phyloP scores from a whole-genome alignment of 2,113 vertebrate genomes.

The Hystrix cristata region DNA sequence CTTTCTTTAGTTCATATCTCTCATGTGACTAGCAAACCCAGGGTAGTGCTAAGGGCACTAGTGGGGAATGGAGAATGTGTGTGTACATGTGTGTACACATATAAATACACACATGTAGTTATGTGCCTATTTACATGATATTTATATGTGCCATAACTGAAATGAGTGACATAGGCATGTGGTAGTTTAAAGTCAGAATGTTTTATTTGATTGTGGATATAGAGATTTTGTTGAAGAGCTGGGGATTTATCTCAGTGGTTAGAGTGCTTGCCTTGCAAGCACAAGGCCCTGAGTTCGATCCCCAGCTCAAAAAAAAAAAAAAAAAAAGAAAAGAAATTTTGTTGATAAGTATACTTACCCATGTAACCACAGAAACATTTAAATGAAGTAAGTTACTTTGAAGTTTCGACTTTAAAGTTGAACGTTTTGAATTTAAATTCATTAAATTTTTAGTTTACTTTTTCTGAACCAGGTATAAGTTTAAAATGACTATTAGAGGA shows the following conservation, averaged over 20 bases:
- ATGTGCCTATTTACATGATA: neutral
- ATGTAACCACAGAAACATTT: constrained; percentile 24
- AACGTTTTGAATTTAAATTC: constrained; percentile 51
- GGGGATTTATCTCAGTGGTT: no score
- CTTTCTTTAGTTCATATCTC: constrained; percentile 13
- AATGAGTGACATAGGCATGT: constrained; percentile 22
- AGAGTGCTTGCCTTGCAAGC: no score
- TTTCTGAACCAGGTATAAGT: constrained; percentile 54
- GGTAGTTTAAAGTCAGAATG: constrained; percentile 27
- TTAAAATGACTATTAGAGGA: constrained; percentile 11
- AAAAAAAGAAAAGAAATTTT: neutral
- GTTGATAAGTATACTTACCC: neutral
- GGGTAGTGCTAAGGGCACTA: neutral
- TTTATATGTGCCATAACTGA: neutral
- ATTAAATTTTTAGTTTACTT: constrained; percentile 65
- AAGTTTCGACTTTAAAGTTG: constrained; percentile 67
- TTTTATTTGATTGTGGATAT: constrained; percentile 35
- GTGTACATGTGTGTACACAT: neutral
- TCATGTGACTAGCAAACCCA: neutral
- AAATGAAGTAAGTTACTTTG: neutral
- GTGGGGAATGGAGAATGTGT: no score
- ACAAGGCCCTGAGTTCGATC: no score
- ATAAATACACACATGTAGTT: neutral
- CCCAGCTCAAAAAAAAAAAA: no score
- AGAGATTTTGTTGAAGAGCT: neutral